Percentiles rank a stretch among this genome's conserved stretches.
Conservation (phyloP, 2,113 vertebrate genomes). For the Scophthalmus maximus region DNA sequence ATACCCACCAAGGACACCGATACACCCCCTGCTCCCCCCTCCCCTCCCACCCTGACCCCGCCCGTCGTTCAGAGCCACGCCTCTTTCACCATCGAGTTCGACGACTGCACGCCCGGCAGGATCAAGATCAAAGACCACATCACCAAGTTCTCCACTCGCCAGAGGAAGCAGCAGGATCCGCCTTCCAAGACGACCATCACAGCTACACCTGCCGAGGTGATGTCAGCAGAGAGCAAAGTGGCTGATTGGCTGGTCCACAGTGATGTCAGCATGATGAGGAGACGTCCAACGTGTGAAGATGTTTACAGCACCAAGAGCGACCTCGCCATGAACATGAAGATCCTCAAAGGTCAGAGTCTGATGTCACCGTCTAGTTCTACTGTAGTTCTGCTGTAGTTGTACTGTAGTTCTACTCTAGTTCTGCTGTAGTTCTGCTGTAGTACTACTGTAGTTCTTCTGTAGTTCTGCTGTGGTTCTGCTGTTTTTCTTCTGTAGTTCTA, state of each 20-base stretch:
- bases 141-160: constrained; percentile 95
- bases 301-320: constrained; percentile 96
- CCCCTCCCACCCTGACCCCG: constrained; percentile 61
- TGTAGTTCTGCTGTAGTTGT: background rate
- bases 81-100: constrained; percentile 99
- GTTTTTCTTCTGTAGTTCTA: no score
- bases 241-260: constrained; percentile 97
- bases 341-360: constrained; percentile 86
- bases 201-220: constrained; percentile 83
- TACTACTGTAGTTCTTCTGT: no score
- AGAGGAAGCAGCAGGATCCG: constrained; percentile 79
- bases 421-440: no score
- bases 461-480: no score
- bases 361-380: background rate
- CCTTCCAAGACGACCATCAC: constrained; percentile 23
- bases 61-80: constrained; percentile 95
- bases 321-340: constrained; percentile 88
- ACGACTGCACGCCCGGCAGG: constrained; percentile 92
- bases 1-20: constrained; percentile 90
- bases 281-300: constrained; percentile 86
- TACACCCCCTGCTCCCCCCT: constrained; percentile 1
- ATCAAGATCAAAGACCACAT: constrained; percentile 98
- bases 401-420: no score
- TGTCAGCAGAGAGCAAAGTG: constrained; percentile 93
- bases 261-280: constrained; percentile 89